Percentiles rank a stretch among this genome's conserved stretches.
These are phyloP conservation scores for Cyphomyrmex costatus DNA, from an alignment of 1,140 invertebrate species.

Conservation along the genomic window DNA sequence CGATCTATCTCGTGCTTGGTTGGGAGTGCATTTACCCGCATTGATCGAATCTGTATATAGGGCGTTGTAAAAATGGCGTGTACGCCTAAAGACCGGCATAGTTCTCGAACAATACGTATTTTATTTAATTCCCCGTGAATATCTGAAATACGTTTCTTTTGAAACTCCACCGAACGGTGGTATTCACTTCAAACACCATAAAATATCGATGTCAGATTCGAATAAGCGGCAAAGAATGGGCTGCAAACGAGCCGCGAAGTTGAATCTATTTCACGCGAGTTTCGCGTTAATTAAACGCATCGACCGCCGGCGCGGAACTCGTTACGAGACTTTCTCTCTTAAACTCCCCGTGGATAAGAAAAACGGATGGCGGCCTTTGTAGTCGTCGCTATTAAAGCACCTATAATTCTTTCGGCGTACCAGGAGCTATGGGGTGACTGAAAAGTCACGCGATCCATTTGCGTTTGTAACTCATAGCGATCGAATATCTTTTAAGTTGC, in stretches of 20 bases:
- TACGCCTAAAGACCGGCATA: not conserved
- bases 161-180: not conserved
- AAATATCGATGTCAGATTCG: slow-evolving; percentile 51
- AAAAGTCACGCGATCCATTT: slow-evolving; percentile 50
- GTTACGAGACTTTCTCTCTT: slow-evolving; percentile 49
- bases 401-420: slow-evolving; percentile 55
- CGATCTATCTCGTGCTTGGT: slow-evolving; percentile 29
- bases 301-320: slow-evolving; percentile 41
- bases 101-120: not conserved
- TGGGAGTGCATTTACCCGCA: slow-evolving; percentile 49
- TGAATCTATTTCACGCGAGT: slow-evolving; percentile 57
- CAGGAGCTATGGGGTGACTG: not conserved
- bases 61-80: slow-evolving; percentile 8
- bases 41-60: slow-evolving; percentile 14
- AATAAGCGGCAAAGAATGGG: slow-evolving; percentile 59
- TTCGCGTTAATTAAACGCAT: slow-evolving; percentile 63
- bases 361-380: slow-evolving; percentile 53
- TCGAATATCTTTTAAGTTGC: slow-evolving; percentile 27
- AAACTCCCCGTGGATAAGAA: slow-evolving; percentile 56
- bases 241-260: slow-evolving; percentile 65
- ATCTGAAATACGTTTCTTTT: not conserved
- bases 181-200: not conserved
- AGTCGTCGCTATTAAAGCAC: slow-evolving; percentile 53
- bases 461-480: slow-evolving; percentile 5
- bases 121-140: slow-evolving; percentile 7